Evolutionary conservation across 2,888 invertebrate genomes (phyloP), one percentile per base, ranked within the genome.

Genomic region (Orthonychiurus folsomi): DNA sequence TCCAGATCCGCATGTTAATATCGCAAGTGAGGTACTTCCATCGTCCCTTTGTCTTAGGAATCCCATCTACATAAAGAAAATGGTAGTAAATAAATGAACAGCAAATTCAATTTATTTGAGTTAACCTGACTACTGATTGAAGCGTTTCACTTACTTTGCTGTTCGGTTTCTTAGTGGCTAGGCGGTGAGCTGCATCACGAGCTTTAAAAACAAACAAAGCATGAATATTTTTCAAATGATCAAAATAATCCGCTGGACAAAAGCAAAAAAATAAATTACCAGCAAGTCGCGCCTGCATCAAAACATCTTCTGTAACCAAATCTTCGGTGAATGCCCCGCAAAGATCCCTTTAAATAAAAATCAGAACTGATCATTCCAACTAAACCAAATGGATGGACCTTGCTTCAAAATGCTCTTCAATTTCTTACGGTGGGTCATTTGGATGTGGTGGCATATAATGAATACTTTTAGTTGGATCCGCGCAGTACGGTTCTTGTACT

Each of bases 41-140:
- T 93, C 92, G 50, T 86, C 82, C 71, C 86, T 85, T 78, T 92
- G 89, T 27, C 93, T 82, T 24, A 96, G 81, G 76, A 94, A 96
- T 21, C 90, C 91, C 86, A 87, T 82, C 80, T 80, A 77, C 71
- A 78, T 72, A 23, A 48, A 48, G 23, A 50, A 62, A 53, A 56
- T 21, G 37, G 3, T 28, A 48, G 54, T 53, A 18, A 18, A 20
- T 15, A 15, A 12, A 21, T 18, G 12, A 20, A 21, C 54, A 21
- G 9, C 53, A n/a, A n/a, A 15, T 53, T n/a, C 53, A 53, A 18
- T 53, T 12, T 20, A 56, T 56, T 56, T 56, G 15, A 52, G 24
- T 56, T 21, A 52, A 52, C n/a, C n/a, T 52, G 2, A 27, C 9
- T 27, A 56, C 26, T 28, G n/a, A 50, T 15, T 60, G 18, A 47